Evolutionary conservation across 2,888 invertebrate species (phyloP).

Genomic region (Iselma pallidipennis): DNA sequence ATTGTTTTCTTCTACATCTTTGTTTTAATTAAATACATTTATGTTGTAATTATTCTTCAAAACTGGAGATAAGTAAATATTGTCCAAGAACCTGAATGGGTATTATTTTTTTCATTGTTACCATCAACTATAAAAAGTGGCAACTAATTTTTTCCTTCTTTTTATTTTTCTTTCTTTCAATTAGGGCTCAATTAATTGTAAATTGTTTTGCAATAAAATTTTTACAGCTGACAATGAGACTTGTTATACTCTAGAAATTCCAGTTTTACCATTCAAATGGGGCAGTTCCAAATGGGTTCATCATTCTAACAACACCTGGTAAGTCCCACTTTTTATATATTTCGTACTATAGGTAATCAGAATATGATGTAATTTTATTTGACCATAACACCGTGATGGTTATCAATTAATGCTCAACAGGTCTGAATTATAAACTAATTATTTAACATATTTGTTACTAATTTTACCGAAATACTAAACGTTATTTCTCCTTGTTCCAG

Average conservation of each 20-base stretch:
- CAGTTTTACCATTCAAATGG: not conserved
- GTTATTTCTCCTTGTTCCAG: constrained; percentile 9
- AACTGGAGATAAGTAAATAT: constrained; percentile 13
- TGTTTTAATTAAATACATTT: not conserved
- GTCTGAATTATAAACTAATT: constrained; percentile 28
- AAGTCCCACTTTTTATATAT: not conserved
- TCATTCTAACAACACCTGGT: not conserved
- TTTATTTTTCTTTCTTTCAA: not conserved
- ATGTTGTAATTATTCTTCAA: constrained; percentile 14
- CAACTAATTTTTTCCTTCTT: not conserved
- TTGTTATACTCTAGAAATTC: not conserved
- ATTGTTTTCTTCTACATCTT: not conserved
- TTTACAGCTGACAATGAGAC: not conserved
- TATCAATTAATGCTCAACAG: constrained; percentile 39
- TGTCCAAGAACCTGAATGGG: constrained; percentile 17
- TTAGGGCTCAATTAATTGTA: not conserved
- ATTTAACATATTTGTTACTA: not conserved
- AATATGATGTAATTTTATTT: constrained; percentile 29
- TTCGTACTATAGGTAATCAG: too few species aligned
- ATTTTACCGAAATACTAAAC: not conserved
- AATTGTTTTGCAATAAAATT: not conserved
- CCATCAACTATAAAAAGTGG: not conserved
- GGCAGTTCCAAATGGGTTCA: not conserved
- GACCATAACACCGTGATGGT: constrained; percentile 28
- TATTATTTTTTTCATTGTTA: constrained; percentile 18